Conservation (phyloP, 2,888 invertebrate species). For the Mamestra brassicae region DNA sequence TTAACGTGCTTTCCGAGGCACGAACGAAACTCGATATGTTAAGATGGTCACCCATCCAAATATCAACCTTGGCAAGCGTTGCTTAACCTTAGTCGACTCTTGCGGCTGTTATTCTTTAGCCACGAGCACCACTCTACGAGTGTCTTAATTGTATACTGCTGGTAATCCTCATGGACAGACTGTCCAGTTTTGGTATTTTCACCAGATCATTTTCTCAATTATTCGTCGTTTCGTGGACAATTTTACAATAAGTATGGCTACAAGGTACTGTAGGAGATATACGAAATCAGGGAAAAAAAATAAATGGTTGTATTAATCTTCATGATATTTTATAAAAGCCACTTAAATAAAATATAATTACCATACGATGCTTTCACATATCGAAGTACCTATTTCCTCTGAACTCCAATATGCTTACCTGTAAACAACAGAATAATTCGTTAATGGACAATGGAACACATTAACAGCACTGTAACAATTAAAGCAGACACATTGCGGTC, state of each 20-base stretch:
- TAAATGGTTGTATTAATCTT: too few relatives aligned
- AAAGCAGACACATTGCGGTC: constrained; percentile 40
- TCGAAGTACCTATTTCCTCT: not conserved
- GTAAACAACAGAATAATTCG: constrained; percentile 50
- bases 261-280: too few relatives aligned
- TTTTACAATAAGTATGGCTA: too few relatives aligned
- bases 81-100: too few relatives aligned
- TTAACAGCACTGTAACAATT: constrained; percentile 35
- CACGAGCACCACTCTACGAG: not conserved
- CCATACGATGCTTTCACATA: constrained; percentile 1
- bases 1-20: too few relatives aligned
- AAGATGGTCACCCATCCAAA: too few relatives aligned
- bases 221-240: too few relatives aligned
- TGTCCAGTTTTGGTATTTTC: not conserved
- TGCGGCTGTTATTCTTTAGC: too few relatives aligned
- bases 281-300: too few relatives aligned
- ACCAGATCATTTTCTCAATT: not conserved
- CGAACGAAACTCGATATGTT: too few relatives aligned
- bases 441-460: constrained; percentile 54
- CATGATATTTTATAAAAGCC: too few relatives aligned
- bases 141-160: not conserved
- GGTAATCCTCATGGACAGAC: not conserved
- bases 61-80: too few relatives aligned
- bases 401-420: constrained; percentile 45
- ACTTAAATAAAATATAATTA: constrained; percentile 13